phyloP scores from a whole-genome alignment of 2,113 vertebrate species.

The Microtus pennsylvanicus region DNA sequence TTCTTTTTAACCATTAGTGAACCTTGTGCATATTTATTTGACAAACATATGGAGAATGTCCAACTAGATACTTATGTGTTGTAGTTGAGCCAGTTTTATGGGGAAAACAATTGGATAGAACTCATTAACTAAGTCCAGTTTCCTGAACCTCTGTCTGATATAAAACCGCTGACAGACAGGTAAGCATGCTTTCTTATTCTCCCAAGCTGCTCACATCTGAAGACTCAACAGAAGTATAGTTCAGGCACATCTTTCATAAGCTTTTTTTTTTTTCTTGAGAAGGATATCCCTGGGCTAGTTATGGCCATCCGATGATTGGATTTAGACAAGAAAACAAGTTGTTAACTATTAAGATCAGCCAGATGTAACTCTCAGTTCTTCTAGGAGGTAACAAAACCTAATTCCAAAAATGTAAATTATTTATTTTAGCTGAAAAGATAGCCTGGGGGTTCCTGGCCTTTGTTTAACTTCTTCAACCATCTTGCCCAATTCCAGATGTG shows the following conservation, averaged over 20 bases:
- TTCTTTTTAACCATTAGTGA: conserved; percentile 2
- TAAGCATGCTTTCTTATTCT: not conserved
- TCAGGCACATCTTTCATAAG: not conserved
- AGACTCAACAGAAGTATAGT: not conserved
- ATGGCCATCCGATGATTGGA: not conserved
- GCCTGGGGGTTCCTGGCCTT: not conserved
- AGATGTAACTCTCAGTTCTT: not conserved
- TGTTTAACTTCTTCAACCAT: conserved; percentile 33
- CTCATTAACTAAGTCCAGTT: not conserved
- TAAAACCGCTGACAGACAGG: not conserved
- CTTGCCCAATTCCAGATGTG: conserved; percentile 23
- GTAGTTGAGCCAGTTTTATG: not conserved
- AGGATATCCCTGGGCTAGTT: not conserved
- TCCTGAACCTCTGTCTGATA: not conserved
- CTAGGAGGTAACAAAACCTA: not conserved
- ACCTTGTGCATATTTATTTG: not conserved
- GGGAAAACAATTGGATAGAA: not conserved
- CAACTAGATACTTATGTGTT: not conserved
- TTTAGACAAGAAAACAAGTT: not conserved
- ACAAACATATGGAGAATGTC: conserved; percentile 30
- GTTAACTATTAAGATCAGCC: not conserved
- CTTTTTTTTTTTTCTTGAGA: conserved; percentile 14
- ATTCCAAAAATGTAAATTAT: not conserved
- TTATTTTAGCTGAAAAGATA: conserved; percentile 27
- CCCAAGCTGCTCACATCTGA: not conserved